Evolutionary conservation across 2,888 invertebrate species (phyloP).

Genomic region (Volucella inanis): DNA sequence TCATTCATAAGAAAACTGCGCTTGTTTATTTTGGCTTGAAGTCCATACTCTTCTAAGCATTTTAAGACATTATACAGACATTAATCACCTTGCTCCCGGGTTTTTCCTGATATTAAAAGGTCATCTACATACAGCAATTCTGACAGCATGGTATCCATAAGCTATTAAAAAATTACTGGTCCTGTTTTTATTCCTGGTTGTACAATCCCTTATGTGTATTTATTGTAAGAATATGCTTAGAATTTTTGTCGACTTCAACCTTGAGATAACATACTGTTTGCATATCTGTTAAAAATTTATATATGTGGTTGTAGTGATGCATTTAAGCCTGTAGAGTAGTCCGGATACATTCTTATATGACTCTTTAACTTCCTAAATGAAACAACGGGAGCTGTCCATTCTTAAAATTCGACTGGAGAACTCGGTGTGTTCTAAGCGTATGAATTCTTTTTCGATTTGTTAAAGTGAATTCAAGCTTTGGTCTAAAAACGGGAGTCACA

Average conservation of each 20-base stretch:
- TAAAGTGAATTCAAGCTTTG: slow-evolving; percentile 25
- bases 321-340: slow-evolving; percentile 61
- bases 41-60: slow-evolving; percentile 17
- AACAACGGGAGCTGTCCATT: slow-evolving; percentile 40
- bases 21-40: slow-evolving; percentile 19
- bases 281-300: slow-evolving; percentile 29
- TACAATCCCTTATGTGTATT: slow-evolving; percentile 33
- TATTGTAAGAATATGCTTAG: slow-evolving; percentile 26
- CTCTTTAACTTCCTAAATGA: slow-evolving; percentile 44
- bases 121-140: neutral
- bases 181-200: slow-evolving; percentile 26
- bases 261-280: slow-evolving; percentile 32
- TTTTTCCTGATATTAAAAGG: too few species aligned
- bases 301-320: slow-evolving; percentile 19
- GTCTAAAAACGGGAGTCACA: slow-evolving; percentile 12
- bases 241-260: slow-evolving; percentile 29
- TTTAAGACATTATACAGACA: slow-evolving; percentile 3
- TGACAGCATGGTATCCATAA: slow-evolving; percentile 27
- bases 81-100: neutral
- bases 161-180: slow-evolving; percentile 36
- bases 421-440: slow-evolving; percentile 39
- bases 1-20: neutral
- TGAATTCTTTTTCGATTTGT: slow-evolving; percentile 33
- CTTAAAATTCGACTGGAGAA: slow-evolving; percentile 44
- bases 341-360: slow-evolving; percentile 67